Evolutionary conservation across 1,140 invertebrate genomes (phyloP).

Genomic region (Leptonema lineaticorne): DNA sequence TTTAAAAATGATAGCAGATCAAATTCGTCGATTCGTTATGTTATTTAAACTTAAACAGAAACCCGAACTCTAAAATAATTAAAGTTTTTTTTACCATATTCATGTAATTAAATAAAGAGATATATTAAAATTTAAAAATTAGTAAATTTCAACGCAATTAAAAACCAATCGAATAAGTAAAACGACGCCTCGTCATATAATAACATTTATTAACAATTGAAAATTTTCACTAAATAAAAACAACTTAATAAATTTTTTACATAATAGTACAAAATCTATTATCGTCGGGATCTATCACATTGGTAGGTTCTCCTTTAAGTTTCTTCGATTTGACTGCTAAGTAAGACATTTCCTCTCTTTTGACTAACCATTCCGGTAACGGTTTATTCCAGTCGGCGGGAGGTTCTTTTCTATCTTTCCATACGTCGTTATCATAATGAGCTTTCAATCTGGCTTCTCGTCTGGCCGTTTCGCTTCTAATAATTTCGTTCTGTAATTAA

Average conservation of each 20-base stretch:
- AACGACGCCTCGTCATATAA: no score
- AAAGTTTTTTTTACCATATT: not conserved
- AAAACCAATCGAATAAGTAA: no score
- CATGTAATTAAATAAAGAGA: no score
- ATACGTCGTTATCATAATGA: constrained; percentile 74
- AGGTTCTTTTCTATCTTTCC: constrained; percentile 72
- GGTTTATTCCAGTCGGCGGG: constrained; percentile 77
- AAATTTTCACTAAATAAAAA: no score
- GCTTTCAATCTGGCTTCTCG: constrained; percentile 61
- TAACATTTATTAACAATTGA: no score
- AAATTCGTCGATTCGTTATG: no score
- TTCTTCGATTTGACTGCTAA: constrained; percentile 65
- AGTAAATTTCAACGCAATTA: no score
- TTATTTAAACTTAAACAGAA: no score
- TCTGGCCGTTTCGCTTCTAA: constrained; percentile 70
- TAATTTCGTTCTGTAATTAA: constrained; percentile 60
- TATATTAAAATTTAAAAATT: no score
- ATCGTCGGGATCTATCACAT: not conserved
- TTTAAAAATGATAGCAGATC: no score
- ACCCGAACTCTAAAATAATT: not conserved
- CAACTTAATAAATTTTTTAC: constrained; percentile 14
- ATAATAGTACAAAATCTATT: constrained; percentile 28
- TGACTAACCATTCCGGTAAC: constrained; percentile 71
- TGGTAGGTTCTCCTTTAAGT: constrained; percentile 52
- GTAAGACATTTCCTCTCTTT: constrained; percentile 67